A percentile compares a stretch with the other conserved stretches of the same genome.
Evolutionary conservation across 2,888 invertebrate genomes (phyloP).

Genomic region (Conistra vaccinii): DNA sequence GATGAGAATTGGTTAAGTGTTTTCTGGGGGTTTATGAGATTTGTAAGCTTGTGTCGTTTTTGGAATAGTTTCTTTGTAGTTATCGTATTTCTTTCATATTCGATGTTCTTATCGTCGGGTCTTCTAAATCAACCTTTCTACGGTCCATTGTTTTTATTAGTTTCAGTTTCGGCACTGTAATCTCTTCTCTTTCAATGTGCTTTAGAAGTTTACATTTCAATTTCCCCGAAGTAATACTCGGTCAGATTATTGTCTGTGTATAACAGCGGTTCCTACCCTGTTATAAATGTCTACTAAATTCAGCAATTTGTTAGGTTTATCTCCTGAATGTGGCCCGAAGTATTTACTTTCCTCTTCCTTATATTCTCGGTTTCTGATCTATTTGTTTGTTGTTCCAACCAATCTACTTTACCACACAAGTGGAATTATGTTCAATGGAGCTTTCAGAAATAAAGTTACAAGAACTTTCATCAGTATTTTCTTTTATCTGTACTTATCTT

Average conservation of each 20-base stretch:
- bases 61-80: not conserved
- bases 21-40: constrained; percentile 20
- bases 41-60: constrained; percentile 7
- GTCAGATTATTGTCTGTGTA: constrained; percentile 5
- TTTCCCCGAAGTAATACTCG: constrained; percentile 13
- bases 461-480: constrained; percentile 22
- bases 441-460: constrained; percentile 32
- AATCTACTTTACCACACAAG: constrained; percentile 29
- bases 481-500: constrained; percentile 27
- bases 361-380: constrained; percentile 43
- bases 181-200: not conserved
- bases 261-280: not conserved
- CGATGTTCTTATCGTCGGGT: not conserved
- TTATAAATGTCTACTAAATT: constrained; percentile 20
- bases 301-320: constrained; percentile 52
- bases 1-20: constrained; percentile 49
- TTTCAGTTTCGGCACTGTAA: not conserved
- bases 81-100: not conserved
- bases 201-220: not conserved
- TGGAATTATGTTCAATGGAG: constrained; percentile 45
- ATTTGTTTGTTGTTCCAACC: constrained; percentile 52
- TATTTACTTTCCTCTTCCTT: constrained; percentile 50
- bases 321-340: constrained; percentile 22
- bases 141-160: too few relatives aligned
- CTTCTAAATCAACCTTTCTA: not conserved